These are phyloP conservation scores for Mionectes olivaceus DNA, from an alignment of 2,797 vertebrate genomes.

Conservation along the genomic window DNA sequence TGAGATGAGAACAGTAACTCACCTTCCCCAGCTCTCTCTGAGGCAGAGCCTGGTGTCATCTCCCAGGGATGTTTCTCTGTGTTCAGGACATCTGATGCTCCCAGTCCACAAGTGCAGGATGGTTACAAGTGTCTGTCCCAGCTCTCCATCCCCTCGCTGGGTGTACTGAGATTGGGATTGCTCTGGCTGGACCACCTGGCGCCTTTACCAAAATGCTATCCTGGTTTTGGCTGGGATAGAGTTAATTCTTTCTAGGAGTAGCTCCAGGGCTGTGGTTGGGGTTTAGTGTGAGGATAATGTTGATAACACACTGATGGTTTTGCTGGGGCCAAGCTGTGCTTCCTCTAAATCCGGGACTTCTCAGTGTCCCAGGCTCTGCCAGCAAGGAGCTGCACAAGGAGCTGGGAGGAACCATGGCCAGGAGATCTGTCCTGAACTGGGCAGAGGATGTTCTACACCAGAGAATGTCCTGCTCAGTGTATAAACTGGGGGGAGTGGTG, in stretches of 20 bases:
- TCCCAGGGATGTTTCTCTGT: not conserved
- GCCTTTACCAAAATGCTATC: not conserved
- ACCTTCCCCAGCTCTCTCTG: not conserved
- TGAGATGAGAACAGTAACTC: not conserved
- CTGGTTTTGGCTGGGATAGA: not conserved
- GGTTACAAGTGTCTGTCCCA: not conserved
- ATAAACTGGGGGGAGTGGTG: not conserved
- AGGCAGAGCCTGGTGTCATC: not conserved
- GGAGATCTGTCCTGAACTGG: not conserved
- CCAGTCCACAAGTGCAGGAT: not conserved
- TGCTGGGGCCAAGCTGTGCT: not conserved
- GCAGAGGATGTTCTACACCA: not conserved
- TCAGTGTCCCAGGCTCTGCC: not conserved
- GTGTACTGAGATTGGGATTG: rapidly evolving
- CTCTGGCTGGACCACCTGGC: not conserved
- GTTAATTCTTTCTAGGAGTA: not conserved
- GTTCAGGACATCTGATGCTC: not conserved
- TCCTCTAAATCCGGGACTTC: not conserved
- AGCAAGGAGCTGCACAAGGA: not conserved
- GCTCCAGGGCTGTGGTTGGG: not conserved
- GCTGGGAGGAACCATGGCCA: not conserved
- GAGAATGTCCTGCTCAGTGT: not conserved
- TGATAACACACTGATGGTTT: not conserved
- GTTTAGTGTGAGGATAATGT: rapidly evolving
- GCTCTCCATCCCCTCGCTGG: not conserved